These are phyloP conservation scores for Formica selysi DNA, from an alignment of 1,140 invertebrate species.

Conservation along the genomic window DNA sequence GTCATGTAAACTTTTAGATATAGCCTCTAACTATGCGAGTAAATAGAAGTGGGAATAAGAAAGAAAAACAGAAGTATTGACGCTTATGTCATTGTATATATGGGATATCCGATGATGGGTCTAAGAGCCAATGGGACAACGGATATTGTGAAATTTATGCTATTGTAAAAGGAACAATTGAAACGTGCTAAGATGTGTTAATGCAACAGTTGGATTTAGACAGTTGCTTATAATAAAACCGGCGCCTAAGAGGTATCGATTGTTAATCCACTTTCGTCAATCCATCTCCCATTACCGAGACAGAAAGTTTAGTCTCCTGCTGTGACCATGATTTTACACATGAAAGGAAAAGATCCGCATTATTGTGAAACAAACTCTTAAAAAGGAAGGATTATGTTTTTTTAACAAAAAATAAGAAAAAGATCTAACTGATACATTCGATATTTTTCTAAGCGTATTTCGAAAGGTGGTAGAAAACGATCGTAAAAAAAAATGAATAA, in stretches of 20 bases:
- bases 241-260: neutral
- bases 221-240: neutral
- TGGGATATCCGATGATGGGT: neutral
- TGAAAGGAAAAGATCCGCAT: neutral
- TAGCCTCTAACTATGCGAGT: neutral
- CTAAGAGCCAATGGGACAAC: neutral
- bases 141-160: neutral
- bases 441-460: neutral
- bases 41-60: neutral
- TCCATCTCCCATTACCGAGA: neutral
- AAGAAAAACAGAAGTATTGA: neutral
- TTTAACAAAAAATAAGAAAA: neutral
- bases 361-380: neutral
- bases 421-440: neutral
- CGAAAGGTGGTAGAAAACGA: neutral
- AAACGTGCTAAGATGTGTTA: neutral
- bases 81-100: neutral
- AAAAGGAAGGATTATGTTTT: neutral
- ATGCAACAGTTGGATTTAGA: neutral
- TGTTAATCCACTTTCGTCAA: neutral
- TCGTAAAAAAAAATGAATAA: neutral
- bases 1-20: constrained; percentile 1
- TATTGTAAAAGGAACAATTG: neutral
- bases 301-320: neutral
- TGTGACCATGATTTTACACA: neutral